Percentiles rank a stretch among this genome's conserved stretches.
Evolutionary conservation across 2,888 invertebrate genomes (phyloP).

Genomic region (Cheilosia urbana): DNA sequence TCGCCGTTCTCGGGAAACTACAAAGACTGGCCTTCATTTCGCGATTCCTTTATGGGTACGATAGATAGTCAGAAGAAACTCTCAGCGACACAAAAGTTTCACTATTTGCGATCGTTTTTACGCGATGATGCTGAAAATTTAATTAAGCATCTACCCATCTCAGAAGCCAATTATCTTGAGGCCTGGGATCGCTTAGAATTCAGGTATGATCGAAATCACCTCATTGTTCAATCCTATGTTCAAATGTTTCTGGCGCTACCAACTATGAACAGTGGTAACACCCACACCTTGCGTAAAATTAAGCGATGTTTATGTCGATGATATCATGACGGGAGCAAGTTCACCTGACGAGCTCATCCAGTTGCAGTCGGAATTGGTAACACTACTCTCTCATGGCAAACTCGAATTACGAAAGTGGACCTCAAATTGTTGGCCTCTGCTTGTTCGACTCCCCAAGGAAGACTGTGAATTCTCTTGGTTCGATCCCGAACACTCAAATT

Average conservation of each 20-base stretch:
- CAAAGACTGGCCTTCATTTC: not conserved
- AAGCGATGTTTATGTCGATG: not conserved
- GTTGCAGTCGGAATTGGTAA: slow-evolving; percentile 21
- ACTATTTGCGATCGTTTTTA: not conserved
- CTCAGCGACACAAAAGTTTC: not conserved
- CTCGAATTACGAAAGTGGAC: slow-evolving; percentile 50
- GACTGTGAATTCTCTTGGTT: no score
- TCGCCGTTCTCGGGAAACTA: not conserved
- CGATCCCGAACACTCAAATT: no score
- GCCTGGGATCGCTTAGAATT: no score
- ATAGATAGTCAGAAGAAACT: not conserved
- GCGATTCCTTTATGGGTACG: not conserved
- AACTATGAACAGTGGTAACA: no score
- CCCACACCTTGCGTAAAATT: not conserved
- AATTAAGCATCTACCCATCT: not conserved
- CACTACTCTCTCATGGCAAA: slow-evolving; percentile 20
- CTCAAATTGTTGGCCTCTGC: no score
- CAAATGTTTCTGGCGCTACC: no score
- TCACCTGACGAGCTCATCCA: slow-evolving; percentile 3
- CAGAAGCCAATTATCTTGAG: not conserved
- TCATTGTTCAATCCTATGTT: no score
- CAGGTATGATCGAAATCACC: no score
- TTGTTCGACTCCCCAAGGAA: no score
- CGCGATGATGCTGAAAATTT: not conserved
- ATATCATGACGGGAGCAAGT: slow-evolving; percentile 34